phyloP scores from a whole-genome alignment of 1,140 invertebrate species.

The Conopomorpha cramerella region DNA sequence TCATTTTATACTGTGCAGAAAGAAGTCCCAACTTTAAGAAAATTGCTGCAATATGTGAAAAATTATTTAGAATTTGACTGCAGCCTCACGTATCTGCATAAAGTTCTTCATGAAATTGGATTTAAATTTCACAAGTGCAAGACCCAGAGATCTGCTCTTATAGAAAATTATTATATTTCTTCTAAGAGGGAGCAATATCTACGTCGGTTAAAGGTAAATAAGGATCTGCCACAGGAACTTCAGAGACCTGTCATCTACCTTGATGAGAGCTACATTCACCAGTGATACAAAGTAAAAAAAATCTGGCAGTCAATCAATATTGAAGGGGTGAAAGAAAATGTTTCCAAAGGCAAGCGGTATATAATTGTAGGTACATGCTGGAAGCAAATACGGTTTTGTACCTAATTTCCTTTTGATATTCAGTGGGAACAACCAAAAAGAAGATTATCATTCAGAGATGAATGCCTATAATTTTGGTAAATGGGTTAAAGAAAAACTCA shows the following conservation, averaged over 20 bases:
- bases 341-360: constrained; percentile 4
- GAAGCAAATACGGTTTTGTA: constrained; percentile 5
- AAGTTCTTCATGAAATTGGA: constrained; percentile 3
- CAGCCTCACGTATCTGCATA: constrained; percentile 1
- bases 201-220: background rate
- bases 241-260: constrained; percentile 7
- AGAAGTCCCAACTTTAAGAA: constrained; percentile 10
- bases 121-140: constrained; percentile 1
- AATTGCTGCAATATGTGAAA: constrained; percentile 1
- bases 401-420: constrained; percentile 3
- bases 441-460: constrained; percentile 6
- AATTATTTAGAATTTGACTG: constrained; percentile 1
- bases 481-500: constrained; percentile 5
- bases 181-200: constrained; percentile 1
- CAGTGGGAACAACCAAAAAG: constrained; percentile 3
- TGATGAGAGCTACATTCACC: constrained; percentile 4
- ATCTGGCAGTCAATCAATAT: constrained; percentile 1
- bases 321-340: constrained; percentile 1
- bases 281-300: constrained; percentile 3
- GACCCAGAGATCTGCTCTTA: constrained; percentile 1
- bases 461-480: constrained; percentile 2
- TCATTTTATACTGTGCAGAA: constrained; percentile 12
- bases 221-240: constrained; percentile 2
- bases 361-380: constrained; percentile 6
- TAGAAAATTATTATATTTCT: constrained; percentile 1